Percentiles rank a stretch among this genome's conserved stretches.
Conservation (phyloP, 2,888 invertebrate species). For the Eupeodes latifasciatus region DNA sequence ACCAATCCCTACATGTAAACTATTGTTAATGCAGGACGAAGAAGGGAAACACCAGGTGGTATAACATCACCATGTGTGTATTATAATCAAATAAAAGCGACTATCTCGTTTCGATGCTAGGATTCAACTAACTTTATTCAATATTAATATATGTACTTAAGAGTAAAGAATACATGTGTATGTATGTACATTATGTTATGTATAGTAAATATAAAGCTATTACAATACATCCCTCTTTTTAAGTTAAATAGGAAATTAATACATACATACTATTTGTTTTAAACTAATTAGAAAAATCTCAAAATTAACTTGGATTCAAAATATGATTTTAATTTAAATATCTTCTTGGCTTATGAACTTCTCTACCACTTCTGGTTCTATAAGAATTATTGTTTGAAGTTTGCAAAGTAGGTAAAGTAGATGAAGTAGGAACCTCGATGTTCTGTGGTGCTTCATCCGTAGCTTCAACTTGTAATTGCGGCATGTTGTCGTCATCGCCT, state of each 20-base stretch:
- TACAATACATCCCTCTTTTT: constrained; percentile 6
- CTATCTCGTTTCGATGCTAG: no score
- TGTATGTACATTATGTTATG: no score
- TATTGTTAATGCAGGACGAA: no score
- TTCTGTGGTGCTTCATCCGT: constrained; percentile 1
- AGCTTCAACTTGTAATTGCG: constrained; percentile 12
- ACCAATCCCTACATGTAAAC: no score
- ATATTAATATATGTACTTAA: no score
- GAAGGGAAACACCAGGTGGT: no score
- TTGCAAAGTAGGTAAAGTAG: neutral
- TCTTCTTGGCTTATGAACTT: constrained; percentile 11
- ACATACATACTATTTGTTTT: neutral
- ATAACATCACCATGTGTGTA: no score
- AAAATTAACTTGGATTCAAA: constrained; percentile 2
- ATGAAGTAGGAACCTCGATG: neutral
- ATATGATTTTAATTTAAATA: constrained; percentile 19
- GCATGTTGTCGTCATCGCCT: constrained; percentile 17
- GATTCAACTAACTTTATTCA: no score
- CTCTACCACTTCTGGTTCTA: constrained; percentile 34
- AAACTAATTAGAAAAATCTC: neutral
- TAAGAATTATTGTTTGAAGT: constrained; percentile 22
- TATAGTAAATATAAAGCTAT: neutral
- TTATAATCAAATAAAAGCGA: no score
- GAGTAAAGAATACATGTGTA: no score
- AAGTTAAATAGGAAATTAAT: constrained; percentile 1